Percentiles rank a stretch among this genome's conserved stretches.
Conservation (phyloP, 2,888 invertebrate species). For the Pteria penguin region DNA sequence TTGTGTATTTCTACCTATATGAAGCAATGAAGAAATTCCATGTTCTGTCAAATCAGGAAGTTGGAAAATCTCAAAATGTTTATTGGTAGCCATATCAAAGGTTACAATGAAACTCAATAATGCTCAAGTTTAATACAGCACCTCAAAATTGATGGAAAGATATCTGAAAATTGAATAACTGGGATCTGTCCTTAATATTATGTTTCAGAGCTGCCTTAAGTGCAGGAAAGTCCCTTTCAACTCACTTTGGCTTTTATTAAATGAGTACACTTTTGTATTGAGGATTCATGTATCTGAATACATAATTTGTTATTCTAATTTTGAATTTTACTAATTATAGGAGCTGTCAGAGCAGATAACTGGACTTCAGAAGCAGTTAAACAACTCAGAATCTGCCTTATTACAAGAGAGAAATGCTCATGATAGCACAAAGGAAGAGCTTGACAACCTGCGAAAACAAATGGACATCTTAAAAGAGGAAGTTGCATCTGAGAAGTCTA, state of each 20-base stretch:
- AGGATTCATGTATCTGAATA: neutral
- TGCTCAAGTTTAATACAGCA: too few relatives aligned
- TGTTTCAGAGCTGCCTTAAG: neutral
- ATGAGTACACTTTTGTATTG: too few relatives aligned
- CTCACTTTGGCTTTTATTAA: neutral
- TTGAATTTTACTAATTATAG: conserved; percentile 32
- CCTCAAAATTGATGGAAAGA: neutral
- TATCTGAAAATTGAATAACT: too few relatives aligned
- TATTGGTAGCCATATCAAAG: too few relatives aligned
- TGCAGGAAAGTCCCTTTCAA: neutral
- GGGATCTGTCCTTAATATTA: neutral
- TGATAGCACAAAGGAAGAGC: conserved; percentile 68
- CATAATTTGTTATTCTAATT: neutral
- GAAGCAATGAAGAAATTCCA: too few relatives aligned
- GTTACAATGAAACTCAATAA: too few relatives aligned
- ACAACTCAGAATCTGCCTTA: conserved; percentile 62
- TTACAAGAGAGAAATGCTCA: conserved; percentile 71
- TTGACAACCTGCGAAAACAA: conserved; percentile 71
- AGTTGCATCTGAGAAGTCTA: conserved; percentile 58
- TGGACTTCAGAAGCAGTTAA: conserved; percentile 58
- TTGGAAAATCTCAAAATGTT: too few relatives aligned
- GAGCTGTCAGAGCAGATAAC: conserved; percentile 56
- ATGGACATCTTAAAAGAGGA: conserved; percentile 60
- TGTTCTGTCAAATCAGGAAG: too few relatives aligned
- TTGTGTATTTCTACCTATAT: too few relatives aligned